Evolutionary conservation across 2,797 vertebrate genomes (phyloP).

Genomic region (Molossus molossus): DNA sequence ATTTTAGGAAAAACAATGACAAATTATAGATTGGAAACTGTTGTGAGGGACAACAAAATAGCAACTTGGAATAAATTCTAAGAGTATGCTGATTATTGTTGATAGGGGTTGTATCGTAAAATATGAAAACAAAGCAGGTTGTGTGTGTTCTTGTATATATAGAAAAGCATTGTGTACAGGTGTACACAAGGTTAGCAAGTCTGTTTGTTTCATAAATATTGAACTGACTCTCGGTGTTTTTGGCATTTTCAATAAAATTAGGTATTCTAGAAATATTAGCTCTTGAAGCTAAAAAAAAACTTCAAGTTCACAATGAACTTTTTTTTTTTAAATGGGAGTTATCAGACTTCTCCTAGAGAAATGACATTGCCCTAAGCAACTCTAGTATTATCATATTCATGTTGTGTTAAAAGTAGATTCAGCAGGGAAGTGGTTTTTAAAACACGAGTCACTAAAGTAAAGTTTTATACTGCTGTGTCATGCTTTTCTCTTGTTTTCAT

Average conservation of each 20-base stretch:
- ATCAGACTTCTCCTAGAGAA: background rate
- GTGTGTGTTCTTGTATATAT: slow-evolving; percentile 48
- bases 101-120: slow-evolving; percentile 58
- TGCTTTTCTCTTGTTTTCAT: slow-evolving; percentile 80
- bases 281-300: slow-evolving; percentile 58
- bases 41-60: slow-evolving; percentile 56
- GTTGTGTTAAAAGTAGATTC: slow-evolving; percentile 67
- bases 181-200: slow-evolving; percentile 40
- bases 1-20: background rate
- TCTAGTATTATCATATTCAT: slow-evolving; percentile 31
- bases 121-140: background rate
- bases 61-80: slow-evolving; percentile 70
- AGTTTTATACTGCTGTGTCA: slow-evolving; percentile 69
- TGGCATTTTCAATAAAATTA: slow-evolving; percentile 65
- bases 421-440: slow-evolving; percentile 69
- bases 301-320: slow-evolving; percentile 67
- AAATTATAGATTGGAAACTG: slow-evolving; percentile 51
- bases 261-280: slow-evolving; percentile 61
- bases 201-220: slow-evolving; percentile 35
- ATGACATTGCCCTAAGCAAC: slow-evolving; percentile 13
- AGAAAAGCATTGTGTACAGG: slow-evolving; percentile 51
- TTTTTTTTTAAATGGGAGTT: background rate
- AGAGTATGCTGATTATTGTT: slow-evolving; percentile 32
- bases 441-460: slow-evolving; percentile 64
- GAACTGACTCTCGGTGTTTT: slow-evolving; percentile 29